Base-by-base conservation (phyloP, 2,797 vertebrate genomes). In the Falco concolor region DNA sequence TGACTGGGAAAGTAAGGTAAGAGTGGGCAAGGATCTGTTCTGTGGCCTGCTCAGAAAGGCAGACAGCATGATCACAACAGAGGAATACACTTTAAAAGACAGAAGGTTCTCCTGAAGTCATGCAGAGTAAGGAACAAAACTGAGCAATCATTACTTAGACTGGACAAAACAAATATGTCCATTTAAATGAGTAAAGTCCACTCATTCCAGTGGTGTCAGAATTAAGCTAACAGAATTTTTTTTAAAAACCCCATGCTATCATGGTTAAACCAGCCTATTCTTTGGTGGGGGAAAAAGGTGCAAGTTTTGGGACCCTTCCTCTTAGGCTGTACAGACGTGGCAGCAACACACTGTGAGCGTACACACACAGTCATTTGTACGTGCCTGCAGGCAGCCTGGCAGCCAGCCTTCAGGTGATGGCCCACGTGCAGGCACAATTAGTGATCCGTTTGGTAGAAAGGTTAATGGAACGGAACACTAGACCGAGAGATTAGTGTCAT, bases 331-430 rank as follows among this genome's bases (percentile, higher is more conserved):
- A 30, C 42, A 52, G 44, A 12, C 1, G 4, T 72, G 64, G 52
- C 28, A 87, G 78, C 52, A 72, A 17, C 32, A 47, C 1, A n/a
- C 56, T 32, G 16, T 1, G 2, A 22, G 52, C 3, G 54, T 45
- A 20, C 1, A 3, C 50, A 47, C n/a, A 9, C 2, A 4, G 56
- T 8, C 21, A 13, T 8, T 10, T 27, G 42, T 13, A 44, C 0
- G 6, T 44, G 42, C 63, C 69, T 15, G 28, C 68, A 53, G 63
- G 4, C 42, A 13, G 47, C 54, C 25, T 14, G 22, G 32, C 25
- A 50, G 60, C 61, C 38, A 27, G 34, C 12, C 50, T 44, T 40
- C 8, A 13, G 34, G 56, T 2, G 19, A 28, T 2, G 10, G 53
- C 8, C 30, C 9, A 10, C 0, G 0, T 18, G 47, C n/a, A 32